Conservation (phyloP, 2,888 invertebrate genomes). For the Hypolimnas misippus region DNA sequence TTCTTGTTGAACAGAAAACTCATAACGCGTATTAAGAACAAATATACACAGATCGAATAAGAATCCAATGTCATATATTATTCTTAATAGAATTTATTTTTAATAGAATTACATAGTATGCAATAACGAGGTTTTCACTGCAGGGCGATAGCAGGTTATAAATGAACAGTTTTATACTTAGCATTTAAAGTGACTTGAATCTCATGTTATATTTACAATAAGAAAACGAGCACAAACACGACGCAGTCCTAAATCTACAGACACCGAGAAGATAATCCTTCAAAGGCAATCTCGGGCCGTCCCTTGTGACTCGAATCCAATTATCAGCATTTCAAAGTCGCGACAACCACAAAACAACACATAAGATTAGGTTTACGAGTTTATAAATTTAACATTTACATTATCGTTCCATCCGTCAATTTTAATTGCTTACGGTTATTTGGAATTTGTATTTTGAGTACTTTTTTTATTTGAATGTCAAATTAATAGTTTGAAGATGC, state of each 20-base stretch:
- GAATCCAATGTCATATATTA: no score
- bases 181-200: constrained; percentile 21
- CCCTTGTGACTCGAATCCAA: constrained; percentile 58
- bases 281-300: constrained; percentile 49
- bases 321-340: constrained; percentile 63
- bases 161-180: constrained; percentile 13
- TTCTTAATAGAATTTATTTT: no score
- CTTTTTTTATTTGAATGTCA: neutral
- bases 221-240: constrained; percentile 33
- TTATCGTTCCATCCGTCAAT: constrained; percentile 57
- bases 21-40: no score
- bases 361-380: constrained; percentile 47
- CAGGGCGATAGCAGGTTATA: no score
- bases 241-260: constrained; percentile 46
- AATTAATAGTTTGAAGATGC: constrained; percentile 20
- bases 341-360: constrained; percentile 65
- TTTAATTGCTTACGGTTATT: constrained; percentile 55
- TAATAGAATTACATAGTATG: no score
- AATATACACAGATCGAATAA: no score
- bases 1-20: no score
- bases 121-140: no score
- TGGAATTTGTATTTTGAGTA: constrained; percentile 8
- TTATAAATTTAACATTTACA: constrained; percentile 46
- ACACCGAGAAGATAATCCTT: constrained; percentile 48
- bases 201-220: constrained; percentile 30